Evolutionary conservation across 2,888 invertebrate species (phyloP).

Genomic region (Notodonta ziczac): DNA sequence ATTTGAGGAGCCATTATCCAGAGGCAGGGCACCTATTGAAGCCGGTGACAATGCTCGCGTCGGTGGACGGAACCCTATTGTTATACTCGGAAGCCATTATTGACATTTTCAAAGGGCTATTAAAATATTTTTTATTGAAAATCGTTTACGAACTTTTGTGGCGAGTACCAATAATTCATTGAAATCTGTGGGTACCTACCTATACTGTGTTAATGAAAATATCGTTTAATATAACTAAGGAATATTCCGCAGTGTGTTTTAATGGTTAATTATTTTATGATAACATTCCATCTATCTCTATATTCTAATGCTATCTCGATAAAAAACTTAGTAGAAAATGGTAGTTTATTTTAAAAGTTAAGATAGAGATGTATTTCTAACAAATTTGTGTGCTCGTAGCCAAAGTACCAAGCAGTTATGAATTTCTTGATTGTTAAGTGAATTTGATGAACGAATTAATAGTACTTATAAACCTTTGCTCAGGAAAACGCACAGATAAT

Average conservation of each 20-base stretch:
- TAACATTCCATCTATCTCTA: too few relatives aligned
- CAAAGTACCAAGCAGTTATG: not conserved
- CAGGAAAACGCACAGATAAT: not conserved
- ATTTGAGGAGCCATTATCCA: slow-evolving; percentile 75
- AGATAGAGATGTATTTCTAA: too few relatives aligned
- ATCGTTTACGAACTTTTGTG: slow-evolving; percentile 61
- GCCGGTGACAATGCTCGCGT: slow-evolving; percentile 70
- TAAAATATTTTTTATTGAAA: slow-evolving; percentile 74
- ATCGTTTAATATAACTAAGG: slow-evolving; percentile 39
- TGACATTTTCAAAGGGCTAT: slow-evolving; percentile 79
- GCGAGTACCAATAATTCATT: slow-evolving; percentile 51
- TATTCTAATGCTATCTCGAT: too few relatives aligned
- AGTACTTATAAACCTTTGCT: not conserved
- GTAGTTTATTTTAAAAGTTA: too few relatives aligned
- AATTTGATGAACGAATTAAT: not conserved
- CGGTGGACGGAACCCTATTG: slow-evolving; percentile 76
- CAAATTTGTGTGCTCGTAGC: not conserved
- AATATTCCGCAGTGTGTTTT: slow-evolving; percentile 8
- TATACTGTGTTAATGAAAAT: slow-evolving; percentile 38
- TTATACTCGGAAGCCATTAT: slow-evolving; percentile 79
- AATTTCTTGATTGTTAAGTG: not conserved
- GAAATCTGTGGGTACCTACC: slow-evolving; percentile 2
- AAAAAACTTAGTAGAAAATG: too few relatives aligned
- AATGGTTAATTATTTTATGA: not conserved
- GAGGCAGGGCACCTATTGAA: slow-evolving; percentile 68